Conservation (phyloP, 53 echinoderm and acorn worm genomes). For the Echinarachnius parma region DNA sequence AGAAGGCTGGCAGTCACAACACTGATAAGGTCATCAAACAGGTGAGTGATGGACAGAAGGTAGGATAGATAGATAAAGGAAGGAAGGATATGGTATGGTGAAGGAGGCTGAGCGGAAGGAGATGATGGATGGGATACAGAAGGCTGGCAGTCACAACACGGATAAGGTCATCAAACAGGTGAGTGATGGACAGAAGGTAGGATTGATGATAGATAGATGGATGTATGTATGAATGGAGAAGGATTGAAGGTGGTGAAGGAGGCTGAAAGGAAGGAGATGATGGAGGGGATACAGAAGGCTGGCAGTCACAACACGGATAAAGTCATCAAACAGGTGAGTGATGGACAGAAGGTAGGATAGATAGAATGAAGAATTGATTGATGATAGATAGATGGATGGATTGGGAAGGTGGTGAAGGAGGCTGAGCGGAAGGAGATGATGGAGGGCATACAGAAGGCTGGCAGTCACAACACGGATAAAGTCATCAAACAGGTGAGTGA, state of each 20-base stretch:
- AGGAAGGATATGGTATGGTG: slow-evolving; percentile 55
- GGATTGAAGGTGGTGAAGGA: slow-evolving; percentile 85
- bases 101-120: slow-evolving; percentile 64
- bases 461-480: slow-evolving; percentile 67
- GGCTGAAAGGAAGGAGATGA: slow-evolving; percentile 57
- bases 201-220: neutral
- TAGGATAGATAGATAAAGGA: neutral
- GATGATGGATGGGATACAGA: slow-evolving; percentile 69
- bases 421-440: slow-evolving; percentile 57
- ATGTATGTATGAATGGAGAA: neutral
- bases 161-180: slow-evolving; percentile 65
- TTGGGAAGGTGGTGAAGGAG: slow-evolving; percentile 63
- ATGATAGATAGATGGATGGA: slow-evolving; percentile 66
- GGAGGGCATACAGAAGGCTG: slow-evolving; percentile 67
- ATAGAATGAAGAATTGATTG: too few species aligned
- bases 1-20: slow-evolving; percentile 71
- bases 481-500: slow-evolving; percentile 76
- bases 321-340: slow-evolving; percentile 42
- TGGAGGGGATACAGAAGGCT: neutral
- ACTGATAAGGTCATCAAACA: slow-evolving; percentile 84
- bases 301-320: slow-evolving; percentile 85
- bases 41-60: slow-evolving; percentile 40
- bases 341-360: too few species aligned
- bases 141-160: slow-evolving; percentile 60
- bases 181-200: neutral